Percentiles rank a stretch among this genome's conserved stretches.
Conservation (phyloP, 2,888 invertebrate species). For the Drosophila quinaria region DNA sequence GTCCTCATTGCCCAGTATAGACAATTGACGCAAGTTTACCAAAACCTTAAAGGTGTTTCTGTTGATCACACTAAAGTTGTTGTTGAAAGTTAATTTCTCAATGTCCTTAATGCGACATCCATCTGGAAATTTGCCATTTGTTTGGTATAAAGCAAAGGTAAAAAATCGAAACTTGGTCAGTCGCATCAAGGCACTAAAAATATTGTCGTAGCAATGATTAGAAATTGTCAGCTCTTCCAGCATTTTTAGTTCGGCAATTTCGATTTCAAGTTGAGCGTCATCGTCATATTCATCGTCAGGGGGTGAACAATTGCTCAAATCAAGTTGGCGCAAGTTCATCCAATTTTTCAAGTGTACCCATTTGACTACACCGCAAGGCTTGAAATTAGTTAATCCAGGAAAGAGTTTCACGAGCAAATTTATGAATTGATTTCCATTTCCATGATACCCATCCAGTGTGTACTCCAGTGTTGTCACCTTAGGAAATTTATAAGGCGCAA, state of each 20-base stretch:
- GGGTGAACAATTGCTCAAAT: slow-evolving; percentile 1
- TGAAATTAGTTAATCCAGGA: slow-evolving; percentile 1
- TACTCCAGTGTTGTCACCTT: no score
- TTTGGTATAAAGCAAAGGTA: no score
- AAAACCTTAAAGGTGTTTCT: neutral
- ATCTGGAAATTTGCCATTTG: neutral
- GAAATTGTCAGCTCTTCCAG: slow-evolving; percentile 22
- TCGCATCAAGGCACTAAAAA: neutral
- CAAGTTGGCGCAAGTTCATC: slow-evolving; percentile 17
- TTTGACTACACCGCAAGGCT: neutral
- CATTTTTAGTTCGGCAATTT: neutral
- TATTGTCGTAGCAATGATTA: no score
- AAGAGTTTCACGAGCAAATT: slow-evolving; percentile 15
- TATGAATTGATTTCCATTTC: neutral
- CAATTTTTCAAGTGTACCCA: neutral
- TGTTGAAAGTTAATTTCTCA: neutral
- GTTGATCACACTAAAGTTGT: slow-evolving; percentile 11
- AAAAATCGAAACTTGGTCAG: no score
- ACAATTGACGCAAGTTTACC: slow-evolving; percentile 8
- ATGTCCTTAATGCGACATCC: slow-evolving; percentile 9
- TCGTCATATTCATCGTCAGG: accelerated
- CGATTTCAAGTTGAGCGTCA: no score
- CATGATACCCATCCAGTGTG: no score
- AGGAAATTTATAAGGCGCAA: no score
- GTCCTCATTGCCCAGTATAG: slow-evolving; percentile 9